Percentiles rank a stretch among this genome's conserved stretches.
phyloP scores from a whole-genome alignment of 1,140 invertebrate species.

The Papilio aristodemus region DNA sequence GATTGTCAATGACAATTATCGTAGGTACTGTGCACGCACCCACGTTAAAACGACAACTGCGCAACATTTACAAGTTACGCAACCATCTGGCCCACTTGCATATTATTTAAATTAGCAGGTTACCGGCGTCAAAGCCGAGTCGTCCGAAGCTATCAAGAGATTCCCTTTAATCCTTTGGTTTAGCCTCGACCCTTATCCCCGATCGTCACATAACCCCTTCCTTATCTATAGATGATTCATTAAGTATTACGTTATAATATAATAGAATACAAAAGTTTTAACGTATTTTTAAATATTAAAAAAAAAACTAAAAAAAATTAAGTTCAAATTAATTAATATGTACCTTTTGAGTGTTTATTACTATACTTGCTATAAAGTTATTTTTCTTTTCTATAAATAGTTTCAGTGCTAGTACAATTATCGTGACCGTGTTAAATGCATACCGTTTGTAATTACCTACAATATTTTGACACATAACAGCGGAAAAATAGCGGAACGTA shows the following conservation, averaged over 20 bases:
- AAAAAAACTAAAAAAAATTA: too few relatives aligned
- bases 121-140: constrained; percentile 3
- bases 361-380: too few relatives aligned
- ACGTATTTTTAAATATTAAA: too few relatives aligned
- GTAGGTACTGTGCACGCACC: neutral
- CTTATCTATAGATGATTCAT: neutral
- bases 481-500: constrained; percentile 12
- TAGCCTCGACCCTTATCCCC: neutral
- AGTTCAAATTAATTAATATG: too few relatives aligned
- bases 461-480: constrained; percentile 23
- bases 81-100: constrained; percentile 27
- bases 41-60: constrained; percentile 8
- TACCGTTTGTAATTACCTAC: constrained; percentile 23
- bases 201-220: constrained; percentile 2
- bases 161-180: constrained; percentile 24
- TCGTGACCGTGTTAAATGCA: neutral
- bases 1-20: neutral
- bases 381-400: too few relatives aligned
- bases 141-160: constrained; percentile 11
- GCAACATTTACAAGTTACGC: constrained; percentile 26
- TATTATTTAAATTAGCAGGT: constrained; percentile 32
- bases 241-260: neutral
- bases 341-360: too few relatives aligned
- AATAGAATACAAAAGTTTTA: neutral
- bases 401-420: neutral